phyloP scores from a whole-genome alignment of 2,797 vertebrate genomes.

The Chelmon rostratus region DNA sequence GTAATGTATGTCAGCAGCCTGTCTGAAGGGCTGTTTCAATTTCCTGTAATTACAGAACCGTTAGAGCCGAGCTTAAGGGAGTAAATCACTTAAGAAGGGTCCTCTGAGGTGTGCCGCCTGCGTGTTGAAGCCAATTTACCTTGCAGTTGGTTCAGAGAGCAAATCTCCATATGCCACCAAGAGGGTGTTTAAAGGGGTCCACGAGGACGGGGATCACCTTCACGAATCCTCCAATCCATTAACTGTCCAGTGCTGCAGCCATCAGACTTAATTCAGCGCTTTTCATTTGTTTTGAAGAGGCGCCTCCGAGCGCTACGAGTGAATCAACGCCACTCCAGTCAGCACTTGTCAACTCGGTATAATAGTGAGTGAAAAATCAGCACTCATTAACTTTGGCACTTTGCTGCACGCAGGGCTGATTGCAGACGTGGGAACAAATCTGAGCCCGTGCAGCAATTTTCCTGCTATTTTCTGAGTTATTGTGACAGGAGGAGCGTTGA shows the following conservation, averaged over 20 bases:
- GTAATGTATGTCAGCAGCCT: background rate
- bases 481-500: conserved; percentile 23
- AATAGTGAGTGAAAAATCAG: conserved; percentile 29
- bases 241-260: conserved; percentile 48
- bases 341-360: conserved; percentile 59
- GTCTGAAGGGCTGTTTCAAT: conserved; percentile 60
- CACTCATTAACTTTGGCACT: conserved; percentile 39
- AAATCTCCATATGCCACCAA: conserved; percentile 80
- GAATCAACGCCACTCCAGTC: conserved; percentile 54
- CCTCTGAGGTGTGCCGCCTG: conserved; percentile 70
- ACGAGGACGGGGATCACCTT: conserved; percentile 28
- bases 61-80: conserved; percentile 61
- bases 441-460: conserved; percentile 3
- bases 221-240: conserved; percentile 61
- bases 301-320: conserved; percentile 27
- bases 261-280: conserved; percentile 57
- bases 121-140: conserved; percentile 70
- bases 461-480: background rate
- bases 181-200: conserved; percentile 34
- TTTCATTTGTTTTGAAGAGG: conserved; percentile 47
- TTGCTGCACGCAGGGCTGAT: conserved; percentile 3
- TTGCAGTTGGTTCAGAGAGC: conserved; percentile 56
- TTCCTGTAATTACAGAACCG: conserved; percentile 78
- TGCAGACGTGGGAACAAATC: conserved; percentile 8
- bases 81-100: conserved; percentile 79